phyloP scores from a whole-genome alignment of 1,140 invertebrate genomes.

The Drosophila repleta region DNA sequence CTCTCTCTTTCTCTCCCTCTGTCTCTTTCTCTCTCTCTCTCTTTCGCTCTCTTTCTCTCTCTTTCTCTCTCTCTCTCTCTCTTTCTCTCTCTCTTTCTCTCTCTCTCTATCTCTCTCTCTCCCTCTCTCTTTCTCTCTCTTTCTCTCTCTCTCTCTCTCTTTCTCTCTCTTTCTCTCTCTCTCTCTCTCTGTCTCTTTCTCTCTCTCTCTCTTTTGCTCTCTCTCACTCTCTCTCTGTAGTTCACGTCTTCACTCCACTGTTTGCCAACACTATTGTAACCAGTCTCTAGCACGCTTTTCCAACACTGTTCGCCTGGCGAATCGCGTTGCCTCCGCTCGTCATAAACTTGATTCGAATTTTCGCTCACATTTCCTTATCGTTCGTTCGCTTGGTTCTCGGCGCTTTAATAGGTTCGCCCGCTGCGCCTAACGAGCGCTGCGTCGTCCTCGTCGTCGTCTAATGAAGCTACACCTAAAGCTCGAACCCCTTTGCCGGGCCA shows the following conservation, averaged over 20 bases:
- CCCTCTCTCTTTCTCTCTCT: not conserved
- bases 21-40: too few relatives aligned
- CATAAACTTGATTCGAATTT: slow-evolving; percentile 1
- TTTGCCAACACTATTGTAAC: too few relatives aligned
- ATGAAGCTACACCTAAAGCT: slow-evolving; percentile 8
- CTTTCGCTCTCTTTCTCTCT: too few relatives aligned
- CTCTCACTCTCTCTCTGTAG: too few relatives aligned
- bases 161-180: too few relatives aligned
- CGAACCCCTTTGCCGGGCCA: too few relatives aligned
- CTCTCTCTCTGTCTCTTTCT: too few relatives aligned
- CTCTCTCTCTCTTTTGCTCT: too few relatives aligned
- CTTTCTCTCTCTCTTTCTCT: not conserved
- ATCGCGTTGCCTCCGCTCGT: not conserved
- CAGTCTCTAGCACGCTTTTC: not conserved
- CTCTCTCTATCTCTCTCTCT: not conserved
- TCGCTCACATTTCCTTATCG: not conserved
- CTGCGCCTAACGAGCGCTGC: slow-evolving; percentile 11
- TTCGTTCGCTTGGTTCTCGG: not conserved
- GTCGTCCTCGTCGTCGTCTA: slow-evolving; percentile 22
- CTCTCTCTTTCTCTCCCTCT: too few relatives aligned
- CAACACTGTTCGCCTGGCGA: not conserved
- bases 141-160: too few relatives aligned
- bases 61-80: not conserved
- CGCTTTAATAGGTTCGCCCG: slow-evolving; percentile 1
- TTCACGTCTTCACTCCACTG: too few relatives aligned